phyloP scores from a whole-genome alignment of 2,797 vertebrate genomes.

The Hippoglossus hippoglossus region DNA sequence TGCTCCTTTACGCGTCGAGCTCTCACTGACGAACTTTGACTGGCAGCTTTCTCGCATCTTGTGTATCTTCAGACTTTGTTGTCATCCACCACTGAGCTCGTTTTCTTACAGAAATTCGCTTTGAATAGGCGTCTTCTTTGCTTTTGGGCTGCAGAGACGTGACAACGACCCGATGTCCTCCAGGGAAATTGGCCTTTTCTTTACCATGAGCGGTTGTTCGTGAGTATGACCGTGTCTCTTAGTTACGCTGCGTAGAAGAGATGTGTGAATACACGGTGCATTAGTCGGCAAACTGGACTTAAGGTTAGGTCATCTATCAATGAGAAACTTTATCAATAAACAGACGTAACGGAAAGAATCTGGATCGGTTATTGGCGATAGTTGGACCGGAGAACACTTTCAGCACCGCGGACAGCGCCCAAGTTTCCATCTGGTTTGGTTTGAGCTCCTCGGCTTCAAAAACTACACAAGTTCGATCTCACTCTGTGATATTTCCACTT shows the following conservation, averaged over 20 bases:
- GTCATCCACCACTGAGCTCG: no score
- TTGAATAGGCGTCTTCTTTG: no score
- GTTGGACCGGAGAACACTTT: slow-evolving; percentile 24
- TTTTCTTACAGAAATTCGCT: no score
- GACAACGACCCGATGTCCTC: slow-evolving; percentile 15
- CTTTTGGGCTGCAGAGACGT: not conserved
- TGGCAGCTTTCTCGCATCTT: slow-evolving; percentile 14
- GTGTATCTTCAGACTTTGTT: slow-evolving; percentile 46
- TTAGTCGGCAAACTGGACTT: not conserved
- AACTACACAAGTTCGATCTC: not conserved
- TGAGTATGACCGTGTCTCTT: not conserved
- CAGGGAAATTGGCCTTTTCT: slow-evolving; percentile 3
- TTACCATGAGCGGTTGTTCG: slow-evolving; percentile 12
- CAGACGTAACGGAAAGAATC: not conserved
- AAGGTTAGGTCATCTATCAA: not conserved
- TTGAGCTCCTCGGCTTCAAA: not conserved
- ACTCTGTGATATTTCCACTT: no score
- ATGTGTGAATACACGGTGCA: no score
- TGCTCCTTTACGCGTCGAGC: slow-evolving; percentile 41
- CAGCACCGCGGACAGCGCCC: slow-evolving; percentile 78
- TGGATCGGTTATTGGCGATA: not conserved
- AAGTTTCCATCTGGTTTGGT: not conserved
- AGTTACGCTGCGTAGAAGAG: slow-evolving; percentile 36
- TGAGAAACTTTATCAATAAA: slow-evolving; percentile 15
- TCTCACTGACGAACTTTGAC: slow-evolving; percentile 37